These are phyloP conservation scores for Eristalis intricaria DNA, from an alignment of 2,888 invertebrate genomes.

Conservation along the genomic window DNA sequence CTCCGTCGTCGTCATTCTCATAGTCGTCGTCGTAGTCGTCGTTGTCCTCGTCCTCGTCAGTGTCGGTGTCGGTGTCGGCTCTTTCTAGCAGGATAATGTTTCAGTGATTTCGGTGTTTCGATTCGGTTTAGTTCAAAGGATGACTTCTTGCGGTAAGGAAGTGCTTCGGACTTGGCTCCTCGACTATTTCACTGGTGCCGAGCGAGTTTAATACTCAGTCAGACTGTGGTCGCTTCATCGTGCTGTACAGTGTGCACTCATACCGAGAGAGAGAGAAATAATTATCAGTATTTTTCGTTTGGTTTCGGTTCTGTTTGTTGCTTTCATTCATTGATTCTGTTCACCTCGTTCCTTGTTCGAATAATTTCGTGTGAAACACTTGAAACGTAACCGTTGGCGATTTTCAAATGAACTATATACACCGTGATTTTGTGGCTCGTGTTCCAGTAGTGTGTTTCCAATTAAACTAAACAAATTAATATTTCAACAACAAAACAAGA, in stretches of 20 bases:
- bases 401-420: conserved; percentile 19
- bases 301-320: too few relatives aligned
- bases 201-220: conserved; percentile 43
- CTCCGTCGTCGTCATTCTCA: conserved; percentile 27
- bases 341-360: conserved; percentile 18
- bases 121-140: conserved; percentile 73
- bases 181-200: conserved; percentile 38
- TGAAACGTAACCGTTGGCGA: conserved; percentile 42
- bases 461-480: not conserved
- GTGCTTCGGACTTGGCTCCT: conserved; percentile 67
- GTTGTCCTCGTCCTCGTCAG: conserved; percentile 75
- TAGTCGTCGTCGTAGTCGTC: conserved; percentile 65
- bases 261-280: conserved; percentile 53
- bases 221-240: not conserved
- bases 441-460: not conserved
- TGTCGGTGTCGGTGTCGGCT: conserved; percentile 75
- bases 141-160: conserved; percentile 73
- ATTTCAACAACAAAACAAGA: not conserved
- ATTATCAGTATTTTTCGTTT: conserved; percentile 19
- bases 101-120: conserved; percentile 65
- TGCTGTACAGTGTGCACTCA: conserved; percentile 1
- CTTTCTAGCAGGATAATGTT: conserved; percentile 71
- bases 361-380: conserved; percentile 48
- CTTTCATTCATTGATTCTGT: not conserved
- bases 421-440: not conserved